Evolutionary conservation across 2,888 invertebrate genomes (phyloP).

Genomic region (Tenthredo amoena): DNA sequence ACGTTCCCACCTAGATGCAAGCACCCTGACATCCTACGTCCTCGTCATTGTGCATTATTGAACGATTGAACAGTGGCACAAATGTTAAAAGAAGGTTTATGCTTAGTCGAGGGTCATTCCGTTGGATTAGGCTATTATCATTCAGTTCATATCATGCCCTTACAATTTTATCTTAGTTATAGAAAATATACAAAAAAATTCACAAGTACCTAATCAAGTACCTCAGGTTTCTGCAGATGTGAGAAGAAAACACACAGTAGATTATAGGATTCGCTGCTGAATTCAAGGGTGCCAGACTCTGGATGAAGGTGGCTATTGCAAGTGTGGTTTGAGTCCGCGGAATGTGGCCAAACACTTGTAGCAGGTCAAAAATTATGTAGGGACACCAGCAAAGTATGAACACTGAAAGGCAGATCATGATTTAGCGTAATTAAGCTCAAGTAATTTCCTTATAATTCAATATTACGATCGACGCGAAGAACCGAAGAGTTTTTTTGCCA

Average conservation of each 20-base stretch:
- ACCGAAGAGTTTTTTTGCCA: neutral
- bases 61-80: neutral
- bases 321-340: slow-evolving; percentile 87
- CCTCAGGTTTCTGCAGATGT: slow-evolving; percentile 90
- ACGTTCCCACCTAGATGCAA: neutral
- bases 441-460: neutral
- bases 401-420: slow-evolving; percentile 79
- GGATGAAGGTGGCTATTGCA: slow-evolving; percentile 91
- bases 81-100: neutral
- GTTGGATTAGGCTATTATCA: neutral
- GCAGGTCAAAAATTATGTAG: slow-evolving; percentile 92
- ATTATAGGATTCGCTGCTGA: slow-evolving; percentile 95
- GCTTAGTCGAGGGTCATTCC: neutral
- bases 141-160: neutral
- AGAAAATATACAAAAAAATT: slow-evolving; percentile 4
- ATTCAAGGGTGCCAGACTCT: slow-evolving; percentile 92
- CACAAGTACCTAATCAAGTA: slow-evolving; percentile 73
- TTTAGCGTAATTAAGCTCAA: neutral
- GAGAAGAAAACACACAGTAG: slow-evolving; percentile 93
- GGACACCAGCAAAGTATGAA: slow-evolving; percentile 96
- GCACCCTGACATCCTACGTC: neutral
- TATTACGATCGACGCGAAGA: neutral
- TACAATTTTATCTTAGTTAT: neutral
- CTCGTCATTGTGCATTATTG: slow-evolving; percentile 1
- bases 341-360: slow-evolving; percentile 90